Evolutionary conservation across 2,113 vertebrate genomes (phyloP), one percentile per base, ranked within the genome.

Genomic region (Macquaria australasica): DNA sequence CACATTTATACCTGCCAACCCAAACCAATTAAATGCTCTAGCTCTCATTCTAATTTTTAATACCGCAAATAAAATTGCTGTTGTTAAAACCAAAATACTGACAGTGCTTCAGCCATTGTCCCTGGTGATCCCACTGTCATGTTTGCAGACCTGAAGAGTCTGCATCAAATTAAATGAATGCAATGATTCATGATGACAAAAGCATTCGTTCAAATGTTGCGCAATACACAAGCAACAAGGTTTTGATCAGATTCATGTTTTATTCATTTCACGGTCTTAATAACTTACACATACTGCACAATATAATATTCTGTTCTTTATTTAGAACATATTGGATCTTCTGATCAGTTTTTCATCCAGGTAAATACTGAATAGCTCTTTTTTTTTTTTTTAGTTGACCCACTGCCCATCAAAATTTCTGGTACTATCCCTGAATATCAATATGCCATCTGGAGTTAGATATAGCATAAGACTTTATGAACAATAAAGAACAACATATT

Each of bases 101-200:
- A 31, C 34, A 45, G 18, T 5, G 18, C 45, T 15, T 39, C 8
- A 6, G 50, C 10, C 58, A 10, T 25, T 48, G 25, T 23, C 39
- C 25, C 37, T 37, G 51, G 12, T 73, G 23, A 79, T 53, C 8
- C 53, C 18, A 45, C 23, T 56, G 59, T n/a, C 8, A 37, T 63
- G 59, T 69, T 25, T 69, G 23, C n/a, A 0, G 12, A 20, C 6
- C 34, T 2, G 10, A 0, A 28, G 58, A 39, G 51, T 39, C 6
- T 28, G n/a, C 58, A 70, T 64, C 16, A 58, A 48, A 62, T 56
- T 58, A 23, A 74, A 79, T 62, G 8, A 48, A 50, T 12, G 5
- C 58, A 55, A 77, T 71, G 41, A 81, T 76, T 63, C 12, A 43
- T 66, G 28, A 12, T 50, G 78, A 76, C 78, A 81, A 66, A 71